Percentiles rank a stretch among this genome's conserved stretches.
Evolutionary conservation across 2,797 vertebrate species (phyloP).

Genomic region (Chelidonichthys spinosus): DNA sequence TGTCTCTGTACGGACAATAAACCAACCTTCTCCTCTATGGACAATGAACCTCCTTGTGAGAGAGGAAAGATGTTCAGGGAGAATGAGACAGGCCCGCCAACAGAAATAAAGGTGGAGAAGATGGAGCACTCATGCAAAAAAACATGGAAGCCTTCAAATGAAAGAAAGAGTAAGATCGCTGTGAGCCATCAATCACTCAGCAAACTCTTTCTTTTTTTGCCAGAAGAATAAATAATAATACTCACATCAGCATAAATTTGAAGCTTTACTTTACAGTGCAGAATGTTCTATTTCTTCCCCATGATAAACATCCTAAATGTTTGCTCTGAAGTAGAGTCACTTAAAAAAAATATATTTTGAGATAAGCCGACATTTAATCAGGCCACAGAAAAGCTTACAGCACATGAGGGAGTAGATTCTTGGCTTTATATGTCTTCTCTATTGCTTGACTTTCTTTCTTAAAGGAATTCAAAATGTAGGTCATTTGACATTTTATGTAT

Average conservation of each 20-base stretch:
- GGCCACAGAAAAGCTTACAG: constrained; percentile 11
- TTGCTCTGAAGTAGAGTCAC: constrained; percentile 24
- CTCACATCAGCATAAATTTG: constrained; percentile 62
- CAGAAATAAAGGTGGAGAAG: constrained; percentile 73
- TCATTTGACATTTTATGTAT: constrained; percentile 17
- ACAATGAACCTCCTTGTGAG: constrained; percentile 75
- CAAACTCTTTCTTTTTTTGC: constrained; percentile 48
- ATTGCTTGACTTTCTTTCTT: constrained; percentile 12
- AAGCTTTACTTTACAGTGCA: constrained; percentile 22
- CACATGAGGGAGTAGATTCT: constrained; percentile 20
- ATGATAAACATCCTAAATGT: constrained; percentile 20
- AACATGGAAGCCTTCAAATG: constrained; percentile 65
- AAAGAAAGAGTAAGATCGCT: constrained; percentile 57
- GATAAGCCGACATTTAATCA: constrained; percentile 28
- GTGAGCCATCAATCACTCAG: constrained; percentile 66
- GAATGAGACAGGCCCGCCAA: constrained; percentile 67
- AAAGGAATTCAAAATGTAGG: constrained; percentile 13
- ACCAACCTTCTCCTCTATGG: constrained; percentile 56
- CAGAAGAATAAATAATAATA: constrained; percentile 59
- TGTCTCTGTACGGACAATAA: constrained; percentile 71
- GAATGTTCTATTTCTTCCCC: constrained; percentile 19
- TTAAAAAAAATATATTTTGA: constrained; percentile 19
- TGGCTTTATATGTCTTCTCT: constrained; percentile 18
- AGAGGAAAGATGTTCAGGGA: constrained; percentile 66
- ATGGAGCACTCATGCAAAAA: constrained; percentile 49